These are phyloP conservation scores for Platichthys stellatus DNA, from an alignment of 2,113 vertebrate species.

Conservation along the genomic window DNA sequence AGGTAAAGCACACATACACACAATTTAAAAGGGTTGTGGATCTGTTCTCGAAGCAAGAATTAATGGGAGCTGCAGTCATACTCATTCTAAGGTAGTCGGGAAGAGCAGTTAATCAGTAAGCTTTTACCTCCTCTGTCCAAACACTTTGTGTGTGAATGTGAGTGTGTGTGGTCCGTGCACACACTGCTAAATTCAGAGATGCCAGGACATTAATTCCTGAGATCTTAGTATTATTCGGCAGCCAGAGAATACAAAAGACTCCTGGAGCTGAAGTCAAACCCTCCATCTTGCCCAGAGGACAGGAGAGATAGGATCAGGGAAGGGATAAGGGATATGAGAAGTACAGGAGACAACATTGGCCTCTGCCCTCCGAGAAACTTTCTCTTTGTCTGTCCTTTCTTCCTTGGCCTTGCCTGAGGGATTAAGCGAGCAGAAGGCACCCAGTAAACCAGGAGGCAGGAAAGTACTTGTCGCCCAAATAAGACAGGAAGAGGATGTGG, in stretches of 20 bases:
- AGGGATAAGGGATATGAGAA: not conserved
- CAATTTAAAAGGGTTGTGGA: slow-evolving; percentile 15
- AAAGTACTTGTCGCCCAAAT: slow-evolving; percentile 14
- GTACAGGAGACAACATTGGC: slow-evolving; percentile 7
- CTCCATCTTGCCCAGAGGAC: slow-evolving; percentile 2
- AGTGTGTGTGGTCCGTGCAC: slow-evolving; percentile 5
- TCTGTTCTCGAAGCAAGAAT: slow-evolving; percentile 50
- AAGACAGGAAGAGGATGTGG: not conserved
- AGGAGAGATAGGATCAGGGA: slow-evolving; percentile 4
- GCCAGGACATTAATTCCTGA: slow-evolving; percentile 36
- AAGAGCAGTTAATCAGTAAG: slow-evolving; percentile 49
- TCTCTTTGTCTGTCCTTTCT: not conserved
- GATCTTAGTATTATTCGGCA: slow-evolving; percentile 35
- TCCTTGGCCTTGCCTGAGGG: slow-evolving; percentile 3
- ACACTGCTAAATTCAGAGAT: slow-evolving; percentile 39
- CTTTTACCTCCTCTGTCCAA: slow-evolving; percentile 22
- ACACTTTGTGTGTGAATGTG: slow-evolving; percentile 3
- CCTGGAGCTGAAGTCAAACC: slow-evolving; percentile 14
- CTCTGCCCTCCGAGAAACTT: slow-evolving; percentile 7
- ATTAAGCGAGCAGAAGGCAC: slow-evolving; percentile 16
- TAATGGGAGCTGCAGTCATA: slow-evolving; percentile 36
- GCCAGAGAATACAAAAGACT: slow-evolving; percentile 12
- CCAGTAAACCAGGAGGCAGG: not conserved
- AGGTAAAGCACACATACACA: not conserved
- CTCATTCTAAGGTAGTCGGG: slow-evolving; percentile 25